Evolutionary conservation across 2,888 invertebrate genomes (phyloP).

Genomic region (Parelbella ahira): DNA sequence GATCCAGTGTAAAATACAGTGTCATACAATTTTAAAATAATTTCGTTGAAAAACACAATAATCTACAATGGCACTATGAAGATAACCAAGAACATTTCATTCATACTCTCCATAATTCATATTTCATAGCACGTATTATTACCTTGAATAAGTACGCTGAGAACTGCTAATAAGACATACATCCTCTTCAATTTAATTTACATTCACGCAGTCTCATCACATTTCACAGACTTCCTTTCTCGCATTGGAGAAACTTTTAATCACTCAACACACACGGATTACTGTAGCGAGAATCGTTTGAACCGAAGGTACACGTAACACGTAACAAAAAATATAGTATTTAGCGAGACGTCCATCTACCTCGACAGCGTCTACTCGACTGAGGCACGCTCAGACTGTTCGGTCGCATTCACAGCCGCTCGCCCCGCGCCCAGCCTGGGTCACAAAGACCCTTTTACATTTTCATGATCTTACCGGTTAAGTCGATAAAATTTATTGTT

Average conservation of each 20-base stretch:
- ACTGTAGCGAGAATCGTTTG: constrained; percentile 32
- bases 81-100: neutral
- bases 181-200: constrained; percentile 62
- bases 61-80: neutral
- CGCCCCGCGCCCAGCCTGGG: constrained; percentile 57
- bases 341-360: constrained; percentile 41
- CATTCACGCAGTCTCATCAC: constrained; percentile 59
- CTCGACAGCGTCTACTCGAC: constrained; percentile 48
- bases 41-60: too few relatives aligned
- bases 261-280: constrained; percentile 42
- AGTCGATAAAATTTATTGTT: constrained; percentile 53
- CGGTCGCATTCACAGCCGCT: constrained; percentile 46
- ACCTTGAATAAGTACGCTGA: constrained; percentile 71
- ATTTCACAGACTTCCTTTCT: constrained; percentile 51
- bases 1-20: too few relatives aligned
- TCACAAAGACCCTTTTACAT: constrained; percentile 57
- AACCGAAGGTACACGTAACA: constrained; percentile 38
- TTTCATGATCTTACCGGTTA: constrained; percentile 64
- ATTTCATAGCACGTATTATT: constrained; percentile 30
- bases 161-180: constrained; percentile 61
- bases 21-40: too few relatives aligned
- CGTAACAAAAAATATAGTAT: constrained; percentile 31
- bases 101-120: neutral
- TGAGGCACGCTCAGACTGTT: constrained; percentile 45
- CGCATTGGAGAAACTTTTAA: constrained; percentile 33